These are phyloP conservation scores for Zeugodacus cucurbitae DNA, from an alignment of 1,140 invertebrate genomes.

Conservation along the genomic window DNA sequence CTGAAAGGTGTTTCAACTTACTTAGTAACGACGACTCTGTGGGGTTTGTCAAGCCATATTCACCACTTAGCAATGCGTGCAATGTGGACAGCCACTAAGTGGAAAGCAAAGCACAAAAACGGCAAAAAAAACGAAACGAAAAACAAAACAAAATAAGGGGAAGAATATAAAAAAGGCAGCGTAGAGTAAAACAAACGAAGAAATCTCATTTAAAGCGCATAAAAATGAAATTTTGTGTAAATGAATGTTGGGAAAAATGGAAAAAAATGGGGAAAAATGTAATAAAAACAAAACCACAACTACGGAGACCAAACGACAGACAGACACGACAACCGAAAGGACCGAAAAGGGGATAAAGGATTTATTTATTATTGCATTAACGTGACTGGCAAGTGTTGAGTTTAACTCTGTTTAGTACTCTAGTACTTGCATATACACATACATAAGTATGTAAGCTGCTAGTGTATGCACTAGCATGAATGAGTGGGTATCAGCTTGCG, in stretches of 20 bases:
- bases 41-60: slow-evolving; percentile 20
- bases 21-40: background rate
- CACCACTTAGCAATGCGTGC: slow-evolving; percentile 14
- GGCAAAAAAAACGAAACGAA: background rate
- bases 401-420: background rate
- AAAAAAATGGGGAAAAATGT: background rate
- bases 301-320: background rate
- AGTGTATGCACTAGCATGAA: background rate
- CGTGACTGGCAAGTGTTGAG: slow-evolving; percentile 21
- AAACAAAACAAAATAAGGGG: background rate
- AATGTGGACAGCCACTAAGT: slow-evolving; percentile 33
- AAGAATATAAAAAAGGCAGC: background rate
- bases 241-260: background rate
- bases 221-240: slow-evolving; percentile 10
- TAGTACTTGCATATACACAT: background rate
- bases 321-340: background rate
- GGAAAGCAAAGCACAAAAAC: background rate
- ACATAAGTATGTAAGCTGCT: background rate
- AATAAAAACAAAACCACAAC: background rate
- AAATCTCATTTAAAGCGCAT: slow-evolving; percentile 20
- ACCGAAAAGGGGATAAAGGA: background rate
- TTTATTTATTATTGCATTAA: slow-evolving; percentile 36
- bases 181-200: background rate
- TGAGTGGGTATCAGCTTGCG: background rate
- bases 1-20: slow-evolving; percentile 6